A percentile compares a stretch with the other conserved stretches of the same genome.
Evolutionary conservation across 2,797 vertebrate species (phyloP).

Genomic region (Darevskia mixta): DNA sequence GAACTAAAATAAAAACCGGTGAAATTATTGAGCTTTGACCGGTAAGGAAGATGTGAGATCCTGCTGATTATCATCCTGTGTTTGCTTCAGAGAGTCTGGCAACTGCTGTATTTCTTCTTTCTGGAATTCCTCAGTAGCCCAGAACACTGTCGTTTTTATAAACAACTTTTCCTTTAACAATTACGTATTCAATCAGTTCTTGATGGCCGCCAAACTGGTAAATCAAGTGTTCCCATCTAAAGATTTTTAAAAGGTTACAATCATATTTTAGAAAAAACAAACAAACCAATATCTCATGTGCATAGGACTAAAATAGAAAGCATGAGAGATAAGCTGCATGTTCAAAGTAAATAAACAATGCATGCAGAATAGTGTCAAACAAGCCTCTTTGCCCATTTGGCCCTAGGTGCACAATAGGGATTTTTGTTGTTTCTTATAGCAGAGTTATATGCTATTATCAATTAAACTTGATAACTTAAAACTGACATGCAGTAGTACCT

Average conservation of each 20-base stretch:
- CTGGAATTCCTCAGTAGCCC: constrained; percentile 54
- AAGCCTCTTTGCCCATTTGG: too few species aligned
- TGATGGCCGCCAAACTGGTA: constrained; percentile 96
- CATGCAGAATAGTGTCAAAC: not conserved
- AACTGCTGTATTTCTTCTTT: constrained; percentile 37
- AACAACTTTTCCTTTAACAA: constrained; percentile 88
- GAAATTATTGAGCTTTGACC: not conserved
- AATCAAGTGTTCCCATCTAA: constrained; percentile 96
- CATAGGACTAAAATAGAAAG: constrained; percentile 1
- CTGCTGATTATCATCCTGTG: not conserved
- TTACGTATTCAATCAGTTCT: constrained; percentile 88
- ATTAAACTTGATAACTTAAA: not conserved
- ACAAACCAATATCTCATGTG: constrained; percentile 18
- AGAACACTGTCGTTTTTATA: constrained; percentile 81
- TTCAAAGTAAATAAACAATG: not conserved
- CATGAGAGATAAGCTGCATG: not conserved
- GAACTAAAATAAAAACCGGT: not conserved
- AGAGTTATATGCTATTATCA: not conserved
- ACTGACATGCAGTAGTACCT: not conserved
- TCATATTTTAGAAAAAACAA: constrained; percentile 14
- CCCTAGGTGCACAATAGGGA: too few species aligned
- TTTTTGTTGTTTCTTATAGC: not conserved
- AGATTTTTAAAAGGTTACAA: constrained; percentile 58
- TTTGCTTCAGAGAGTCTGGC: not conserved
- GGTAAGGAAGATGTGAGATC: not conserved